phyloP scores from a whole-genome alignment of 2,797 vertebrate species.

The Protonibea diacanthus region DNA sequence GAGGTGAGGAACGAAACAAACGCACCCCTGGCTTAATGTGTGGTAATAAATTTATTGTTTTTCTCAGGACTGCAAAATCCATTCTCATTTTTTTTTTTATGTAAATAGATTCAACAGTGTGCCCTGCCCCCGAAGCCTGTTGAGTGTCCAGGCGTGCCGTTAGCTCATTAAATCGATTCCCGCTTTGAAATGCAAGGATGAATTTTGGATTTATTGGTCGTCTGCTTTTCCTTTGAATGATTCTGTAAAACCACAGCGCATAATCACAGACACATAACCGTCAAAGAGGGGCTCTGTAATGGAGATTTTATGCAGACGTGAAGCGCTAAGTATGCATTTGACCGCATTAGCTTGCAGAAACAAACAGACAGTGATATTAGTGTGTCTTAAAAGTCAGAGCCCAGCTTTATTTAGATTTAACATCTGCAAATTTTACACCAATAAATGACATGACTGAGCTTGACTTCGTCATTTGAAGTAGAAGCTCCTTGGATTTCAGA shows the following conservation, averaged over 20 bases:
- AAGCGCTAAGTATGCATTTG: conserved; percentile 9
- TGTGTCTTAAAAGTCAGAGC: conserved; percentile 10
- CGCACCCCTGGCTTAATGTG: not conserved
- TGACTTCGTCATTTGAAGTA: not conserved
- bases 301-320: conserved; percentile 38
- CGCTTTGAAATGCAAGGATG: conserved; percentile 27
- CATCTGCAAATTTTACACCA: not conserved
- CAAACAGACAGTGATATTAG: conserved; percentile 1
- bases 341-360: conserved; percentile 11
- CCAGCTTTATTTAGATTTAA: not conserved
- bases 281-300: conserved; percentile 33
- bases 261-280: conserved; percentile 21
- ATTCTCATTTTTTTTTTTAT: not conserved
- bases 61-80: not conserved
- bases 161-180: conserved; percentile 39
- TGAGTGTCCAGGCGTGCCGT: conserved; percentile 6
- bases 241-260: conserved; percentile 37
- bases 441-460: not conserved
- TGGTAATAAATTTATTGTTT: not conserved
- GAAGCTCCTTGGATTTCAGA: not conserved
- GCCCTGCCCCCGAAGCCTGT: conserved; percentile 9
- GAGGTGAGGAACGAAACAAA: conserved; percentile 83
- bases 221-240: conserved; percentile 38
- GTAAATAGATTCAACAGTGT: conserved; percentile 29
- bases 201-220: conserved; percentile 48